phyloP scores from a whole-genome alignment of 2,888 invertebrate genomes.

The Orgyia antiqua region DNA sequence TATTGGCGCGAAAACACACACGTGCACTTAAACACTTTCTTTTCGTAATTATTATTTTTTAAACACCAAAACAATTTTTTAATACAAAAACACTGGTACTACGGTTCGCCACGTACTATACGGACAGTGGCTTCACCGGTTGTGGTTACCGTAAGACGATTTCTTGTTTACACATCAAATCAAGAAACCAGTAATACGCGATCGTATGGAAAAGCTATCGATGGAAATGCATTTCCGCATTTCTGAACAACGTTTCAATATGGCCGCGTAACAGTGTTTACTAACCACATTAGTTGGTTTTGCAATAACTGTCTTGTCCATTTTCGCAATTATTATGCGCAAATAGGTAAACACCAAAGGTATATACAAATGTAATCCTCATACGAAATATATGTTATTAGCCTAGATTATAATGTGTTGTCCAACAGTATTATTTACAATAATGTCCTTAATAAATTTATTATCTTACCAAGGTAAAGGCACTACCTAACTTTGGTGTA shows the following conservation, averaged over 20 bases:
- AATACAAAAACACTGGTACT: conserved; percentile 15
- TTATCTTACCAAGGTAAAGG: no score
- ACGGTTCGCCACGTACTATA: conserved; percentile 58
- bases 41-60: conserved; percentile 16
- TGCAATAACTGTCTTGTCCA: conserved; percentile 42
- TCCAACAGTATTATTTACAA: not conserved
- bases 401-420: conserved; percentile 3
- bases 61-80: conserved; percentile 12
- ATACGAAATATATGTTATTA: conserved; percentile 12
- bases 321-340: conserved; percentile 41
- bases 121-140: conserved; percentile 66
- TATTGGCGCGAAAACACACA: conserved; percentile 42
- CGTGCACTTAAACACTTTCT: conserved; percentile 32
- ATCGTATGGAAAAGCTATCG: conserved; percentile 47
- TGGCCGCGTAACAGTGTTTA: conserved; percentile 46
- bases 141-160: conserved; percentile 40
- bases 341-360: conserved; percentile 28
- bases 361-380: conserved; percentile 8
- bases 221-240: conserved; percentile 50
- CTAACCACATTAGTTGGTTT: conserved; percentile 35
- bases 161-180: conserved; percentile 59
- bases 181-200: conserved; percentile 43
- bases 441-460: no score
- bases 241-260: conserved; percentile 46
- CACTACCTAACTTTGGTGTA: no score